Evolutionary conservation across 2,888 invertebrate species (phyloP).

Genomic region (Chymomyza procnemis): DNA sequence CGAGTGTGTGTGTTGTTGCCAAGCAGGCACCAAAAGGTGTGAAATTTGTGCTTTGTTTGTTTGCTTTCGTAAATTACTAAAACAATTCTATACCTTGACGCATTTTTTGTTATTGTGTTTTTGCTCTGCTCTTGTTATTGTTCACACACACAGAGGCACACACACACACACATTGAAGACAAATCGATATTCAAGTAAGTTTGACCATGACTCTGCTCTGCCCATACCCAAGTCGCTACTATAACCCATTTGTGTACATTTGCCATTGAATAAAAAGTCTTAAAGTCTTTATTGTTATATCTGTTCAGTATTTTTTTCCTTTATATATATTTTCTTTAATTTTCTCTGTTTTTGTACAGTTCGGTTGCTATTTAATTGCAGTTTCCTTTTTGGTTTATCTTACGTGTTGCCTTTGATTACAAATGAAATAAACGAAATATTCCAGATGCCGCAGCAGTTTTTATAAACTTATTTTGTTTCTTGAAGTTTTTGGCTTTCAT

Average conservation of each 20-base stretch:
- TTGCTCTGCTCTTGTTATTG: conserved; percentile 15
- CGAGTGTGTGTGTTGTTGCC: not conserved
- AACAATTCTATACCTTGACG: conserved; percentile 45
- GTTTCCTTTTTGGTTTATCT: conserved; percentile 34
- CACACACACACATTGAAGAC: conserved; percentile 24
- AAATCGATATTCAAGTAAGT: conserved; percentile 67
- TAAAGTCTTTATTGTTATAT: conserved; percentile 45
- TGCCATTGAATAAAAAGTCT: conserved; percentile 38
- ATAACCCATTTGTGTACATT: conserved; percentile 3
- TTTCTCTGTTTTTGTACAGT: conserved; percentile 10
- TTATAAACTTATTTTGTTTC: conserved; percentile 59
- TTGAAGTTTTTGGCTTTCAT: conserved; percentile 20
- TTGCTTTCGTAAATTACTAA: conserved; percentile 59
- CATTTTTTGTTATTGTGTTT: conserved; percentile 29
- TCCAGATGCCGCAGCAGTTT: conserved; percentile 63
- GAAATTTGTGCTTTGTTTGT: conserved; percentile 58
- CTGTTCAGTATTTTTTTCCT: conserved; percentile 5
- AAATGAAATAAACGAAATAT: conserved; percentile 70
- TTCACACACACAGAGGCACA: not conserved
- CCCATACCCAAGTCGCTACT: conserved; percentile 6
- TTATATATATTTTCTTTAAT: not conserved
- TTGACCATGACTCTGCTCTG: conserved; percentile 58
- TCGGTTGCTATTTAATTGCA: conserved; percentile 17
- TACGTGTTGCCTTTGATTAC: conserved; percentile 60
- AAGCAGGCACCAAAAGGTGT: conserved; percentile 43